Evolutionary conservation across 2,888 invertebrate genomes (phyloP).

Genomic region (Meta bourneti): DNA sequence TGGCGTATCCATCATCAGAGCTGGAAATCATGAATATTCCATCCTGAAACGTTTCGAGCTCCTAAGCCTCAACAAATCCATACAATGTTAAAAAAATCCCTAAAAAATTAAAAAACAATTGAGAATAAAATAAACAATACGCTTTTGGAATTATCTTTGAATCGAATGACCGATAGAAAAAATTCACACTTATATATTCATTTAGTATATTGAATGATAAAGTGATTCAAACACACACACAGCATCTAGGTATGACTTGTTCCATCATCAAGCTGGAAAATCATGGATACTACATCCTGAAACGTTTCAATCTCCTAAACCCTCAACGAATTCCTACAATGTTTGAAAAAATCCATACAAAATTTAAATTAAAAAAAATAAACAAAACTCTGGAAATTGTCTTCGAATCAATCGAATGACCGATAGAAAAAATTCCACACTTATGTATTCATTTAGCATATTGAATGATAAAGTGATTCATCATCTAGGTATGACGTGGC

Average conservation of each 20-base stretch:
- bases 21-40: conserved; percentile 18
- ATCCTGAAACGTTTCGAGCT: conserved; percentile 20
- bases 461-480: conserved; percentile 74
- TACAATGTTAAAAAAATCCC: conserved; percentile 30
- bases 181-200: too few species aligned
- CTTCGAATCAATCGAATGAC: neutral
- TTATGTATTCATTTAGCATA: conserved; percentile 30
- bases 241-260: conserved; percentile 62
- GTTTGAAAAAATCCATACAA: conserved; percentile 7
- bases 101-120: too few species aligned
- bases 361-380: too few species aligned
- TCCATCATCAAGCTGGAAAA: conserved; percentile 66
- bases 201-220: conserved; percentile 69
- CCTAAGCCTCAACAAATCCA: conserved; percentile 13
- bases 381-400: too few species aligned
- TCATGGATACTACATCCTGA: neutral
- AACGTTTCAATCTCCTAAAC: conserved; percentile 9
- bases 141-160: too few species aligned
- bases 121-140: too few species aligned
- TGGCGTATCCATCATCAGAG: conserved; percentile 73
- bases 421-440: neutral
- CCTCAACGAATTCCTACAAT: conserved; percentile 20
- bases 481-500: conserved; percentile 67
- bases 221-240: too few species aligned
- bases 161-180: too few species aligned